These are phyloP conservation scores for Lycaon pictus DNA, from an alignment of 2,113 vertebrate genomes.

Conservation along the genomic window DNA sequence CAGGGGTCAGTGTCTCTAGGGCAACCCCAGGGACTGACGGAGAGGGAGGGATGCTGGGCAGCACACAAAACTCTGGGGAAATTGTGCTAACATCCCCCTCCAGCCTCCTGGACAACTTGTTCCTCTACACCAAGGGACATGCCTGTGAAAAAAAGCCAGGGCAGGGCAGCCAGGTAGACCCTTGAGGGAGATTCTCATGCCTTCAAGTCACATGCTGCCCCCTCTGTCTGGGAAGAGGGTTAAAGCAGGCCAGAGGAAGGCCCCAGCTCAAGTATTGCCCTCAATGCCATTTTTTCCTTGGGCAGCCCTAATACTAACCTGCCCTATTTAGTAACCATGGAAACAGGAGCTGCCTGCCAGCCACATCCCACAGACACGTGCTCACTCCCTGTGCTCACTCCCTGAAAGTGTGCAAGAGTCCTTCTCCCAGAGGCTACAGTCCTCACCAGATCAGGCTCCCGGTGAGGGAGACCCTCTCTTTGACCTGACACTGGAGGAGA, in stretches of 20 bases:
- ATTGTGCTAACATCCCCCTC: neutral
- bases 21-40: neutral
- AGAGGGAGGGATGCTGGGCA: neutral
- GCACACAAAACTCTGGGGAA: neutral
- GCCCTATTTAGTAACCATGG: conserved; percentile 73
- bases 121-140: neutral
- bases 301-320: conserved; percentile 54
- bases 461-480: neutral
- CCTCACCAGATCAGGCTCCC: neutral
- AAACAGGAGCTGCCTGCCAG: conserved; percentile 70
- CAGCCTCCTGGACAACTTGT: neutral
- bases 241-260: neutral
- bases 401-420: neutral
- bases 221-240: neutral
- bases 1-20: neutral
- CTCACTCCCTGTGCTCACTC: neutral
- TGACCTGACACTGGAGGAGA: rapidly evolving
- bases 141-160: neutral
- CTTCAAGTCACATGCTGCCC: neutral
- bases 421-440: neutral
- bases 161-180: neutral
- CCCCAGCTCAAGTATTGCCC: neutral
- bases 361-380: conserved; percentile 31
- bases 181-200: neutral
- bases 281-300: neutral